Percentiles rank a stretch among this genome's conserved stretches.
Evolutionary conservation across 2,888 invertebrate genomes (phyloP).

Genomic region (Alitta virens): DNA sequence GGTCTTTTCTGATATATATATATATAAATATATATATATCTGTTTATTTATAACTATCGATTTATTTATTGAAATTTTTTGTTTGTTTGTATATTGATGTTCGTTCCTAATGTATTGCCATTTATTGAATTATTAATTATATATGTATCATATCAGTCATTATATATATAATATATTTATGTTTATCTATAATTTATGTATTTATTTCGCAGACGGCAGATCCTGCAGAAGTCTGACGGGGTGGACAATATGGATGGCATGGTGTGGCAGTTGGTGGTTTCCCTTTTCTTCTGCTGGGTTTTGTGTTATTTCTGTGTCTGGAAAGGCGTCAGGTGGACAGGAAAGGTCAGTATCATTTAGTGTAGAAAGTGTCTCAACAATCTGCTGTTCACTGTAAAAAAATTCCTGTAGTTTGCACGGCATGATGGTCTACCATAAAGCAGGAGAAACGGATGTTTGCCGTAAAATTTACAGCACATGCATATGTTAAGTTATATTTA

Average conservation of each 20-base stretch:
- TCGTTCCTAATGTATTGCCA: no score
- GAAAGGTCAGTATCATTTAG: no score
- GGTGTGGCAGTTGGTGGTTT: conserved; percentile 25
- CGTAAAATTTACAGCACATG: no score
- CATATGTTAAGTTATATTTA: no score
- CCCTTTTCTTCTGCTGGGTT: conserved; percentile 22
- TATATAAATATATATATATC: neutral
- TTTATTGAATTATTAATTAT: no score
- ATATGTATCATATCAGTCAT: neutral
- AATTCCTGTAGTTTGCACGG: no score
- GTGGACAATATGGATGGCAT: conserved; percentile 23
- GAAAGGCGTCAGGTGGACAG: conserved; percentile 29
- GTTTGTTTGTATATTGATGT: neutral
- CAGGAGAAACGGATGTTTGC: no score
- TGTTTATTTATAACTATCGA: neutral
- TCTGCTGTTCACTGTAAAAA: no score
- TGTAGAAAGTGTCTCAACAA: no score
- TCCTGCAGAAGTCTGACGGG: conserved; percentile 24
- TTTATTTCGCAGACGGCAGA: conserved; percentile 5
- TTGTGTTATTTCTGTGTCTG: conserved; percentile 27
- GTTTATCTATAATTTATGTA: neutral
- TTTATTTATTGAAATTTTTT: neutral
- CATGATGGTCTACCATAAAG: no score
- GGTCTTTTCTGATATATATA: neutral
- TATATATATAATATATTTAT: neutral